phyloP scores from a whole-genome alignment of 2,888 invertebrate genomes.

The Choristoneura rosaceana region DNA sequence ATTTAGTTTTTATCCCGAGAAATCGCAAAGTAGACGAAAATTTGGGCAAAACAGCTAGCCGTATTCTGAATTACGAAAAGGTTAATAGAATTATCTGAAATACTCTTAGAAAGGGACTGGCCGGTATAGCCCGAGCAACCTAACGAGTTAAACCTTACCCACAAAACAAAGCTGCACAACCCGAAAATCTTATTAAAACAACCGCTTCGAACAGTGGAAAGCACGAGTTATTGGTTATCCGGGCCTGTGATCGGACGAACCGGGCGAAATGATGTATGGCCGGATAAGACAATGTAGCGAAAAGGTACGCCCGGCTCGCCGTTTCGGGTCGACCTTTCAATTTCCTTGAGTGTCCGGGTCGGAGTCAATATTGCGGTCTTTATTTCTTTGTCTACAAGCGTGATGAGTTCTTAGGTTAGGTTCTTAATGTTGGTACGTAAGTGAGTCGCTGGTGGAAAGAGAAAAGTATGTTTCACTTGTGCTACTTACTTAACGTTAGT shows the following conservation, averaged over 20 bases:
- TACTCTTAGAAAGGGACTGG: neutral
- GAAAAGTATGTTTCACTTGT: neutral
- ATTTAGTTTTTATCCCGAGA: too few species aligned
- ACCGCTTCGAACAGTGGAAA: conserved; percentile 54
- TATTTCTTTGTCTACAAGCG: conserved; percentile 57
- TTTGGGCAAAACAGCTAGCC: too few species aligned
- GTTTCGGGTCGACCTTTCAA: conserved; percentile 75
- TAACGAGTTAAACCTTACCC: neutral
- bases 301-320: conserved; percentile 60
- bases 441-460: neutral
- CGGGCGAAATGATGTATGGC: conserved; percentile 71
- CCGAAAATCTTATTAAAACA: conserved; percentile 63
- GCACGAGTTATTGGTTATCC: conserved; percentile 57
- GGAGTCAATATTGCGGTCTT: conserved; percentile 54
- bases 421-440: conserved; percentile 31
- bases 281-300: conserved; percentile 74
- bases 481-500: neutral
- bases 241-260: conserved; percentile 52
- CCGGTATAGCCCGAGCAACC: neutral
- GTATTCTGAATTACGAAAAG: neutral
- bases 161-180: conserved; percentile 1
- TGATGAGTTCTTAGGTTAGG: conserved; percentile 60
- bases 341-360: conserved; percentile 73
- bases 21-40: too few species aligned
- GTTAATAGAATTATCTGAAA: neutral